Evolutionary conservation across 2,888 invertebrate species (phyloP), one percentile per base, ranked within the genome.

Genomic region (Scrobipalpa costella): DNA sequence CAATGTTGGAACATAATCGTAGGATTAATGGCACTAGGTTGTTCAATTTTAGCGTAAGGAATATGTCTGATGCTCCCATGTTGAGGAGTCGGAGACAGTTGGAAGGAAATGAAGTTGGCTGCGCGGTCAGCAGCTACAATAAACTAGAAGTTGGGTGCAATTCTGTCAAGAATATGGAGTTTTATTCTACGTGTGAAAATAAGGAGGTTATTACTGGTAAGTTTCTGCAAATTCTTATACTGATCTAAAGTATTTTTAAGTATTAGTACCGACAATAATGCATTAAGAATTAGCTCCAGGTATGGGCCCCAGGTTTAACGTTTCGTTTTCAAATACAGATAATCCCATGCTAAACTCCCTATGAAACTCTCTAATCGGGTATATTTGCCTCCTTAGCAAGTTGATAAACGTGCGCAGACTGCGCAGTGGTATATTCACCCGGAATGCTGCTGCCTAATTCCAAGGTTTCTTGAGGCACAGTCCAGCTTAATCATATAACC

Each of bases 81-180:
- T 68, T 90, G 71, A 80, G 92, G 74, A 88, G 86, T 70, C 78
- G 84, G 66, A 78, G 92, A 63, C 86, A 88, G 61, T 75, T 79
- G 17, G 86, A 83, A 38, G 80, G 79, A 47, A 73, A 70, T n/a
- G 83, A 84, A 61, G 84, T 83, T 61, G 78, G 83, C 66, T 93
- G 94, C 78, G 88, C 92, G 69, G 86, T 83, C 67, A 90, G 92
- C 72, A 94, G 93, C 70, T 94, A 95, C 78, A 94, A 93, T 66
- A 94, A 94, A 75, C 92, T 96, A 68, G 94, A 94, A 73, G 94
- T 96, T 63, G 96, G 96, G 13, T 96, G 96, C 82, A 94, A 94
- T 74, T 94, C 94, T 47, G 92, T 93, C 66, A 96, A 96, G 83
- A 95, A 95, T 66, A 95, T 96, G 94, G 96, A 96, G 86, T 95